These are phyloP conservation scores for Eristalis pertinax DNA, from an alignment of 2,888 invertebrate species.

Conservation along the genomic window DNA sequence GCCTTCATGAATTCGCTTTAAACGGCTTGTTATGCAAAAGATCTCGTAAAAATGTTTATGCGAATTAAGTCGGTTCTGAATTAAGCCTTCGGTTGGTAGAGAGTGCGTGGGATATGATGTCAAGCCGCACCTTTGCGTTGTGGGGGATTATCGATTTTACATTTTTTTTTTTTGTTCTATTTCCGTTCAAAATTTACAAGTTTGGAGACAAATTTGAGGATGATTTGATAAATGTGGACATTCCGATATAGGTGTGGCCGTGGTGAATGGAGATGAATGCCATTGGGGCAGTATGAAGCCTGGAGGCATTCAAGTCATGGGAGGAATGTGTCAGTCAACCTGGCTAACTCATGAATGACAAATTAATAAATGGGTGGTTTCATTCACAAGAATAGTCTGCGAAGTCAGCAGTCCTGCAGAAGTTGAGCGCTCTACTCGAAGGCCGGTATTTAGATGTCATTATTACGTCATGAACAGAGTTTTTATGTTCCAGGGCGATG, in stretches of 20 bases:
- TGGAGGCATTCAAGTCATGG: no score
- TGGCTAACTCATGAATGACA: no score
- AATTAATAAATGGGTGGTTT: no score
- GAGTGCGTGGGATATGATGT: background rate
- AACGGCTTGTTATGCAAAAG: background rate
- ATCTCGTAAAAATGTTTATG: slow-evolving; percentile 1
- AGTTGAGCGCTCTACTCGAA: no score
- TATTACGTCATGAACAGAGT: no score
- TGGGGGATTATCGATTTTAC: background rate
- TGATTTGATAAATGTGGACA: background rate
- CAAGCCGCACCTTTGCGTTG: background rate
- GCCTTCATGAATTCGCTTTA: background rate
- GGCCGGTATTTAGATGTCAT: no score
- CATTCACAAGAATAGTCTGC: no score
- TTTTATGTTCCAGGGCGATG: no score
- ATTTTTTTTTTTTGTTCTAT: background rate
- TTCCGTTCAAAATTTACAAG: background rate
- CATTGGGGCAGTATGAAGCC: no score
- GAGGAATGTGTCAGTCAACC: no score
- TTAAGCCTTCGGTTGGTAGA: background rate
- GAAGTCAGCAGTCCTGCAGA: no score
- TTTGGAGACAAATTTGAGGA: background rate
- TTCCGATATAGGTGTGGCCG: background rate
- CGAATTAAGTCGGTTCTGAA: background rate
- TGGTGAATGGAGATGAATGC: background rate